A percentile compares a stretch with the other conserved stretches of the same genome.
Conservation (phyloP, 2,797 vertebrate species). For the Valencia hispanica region DNA sequence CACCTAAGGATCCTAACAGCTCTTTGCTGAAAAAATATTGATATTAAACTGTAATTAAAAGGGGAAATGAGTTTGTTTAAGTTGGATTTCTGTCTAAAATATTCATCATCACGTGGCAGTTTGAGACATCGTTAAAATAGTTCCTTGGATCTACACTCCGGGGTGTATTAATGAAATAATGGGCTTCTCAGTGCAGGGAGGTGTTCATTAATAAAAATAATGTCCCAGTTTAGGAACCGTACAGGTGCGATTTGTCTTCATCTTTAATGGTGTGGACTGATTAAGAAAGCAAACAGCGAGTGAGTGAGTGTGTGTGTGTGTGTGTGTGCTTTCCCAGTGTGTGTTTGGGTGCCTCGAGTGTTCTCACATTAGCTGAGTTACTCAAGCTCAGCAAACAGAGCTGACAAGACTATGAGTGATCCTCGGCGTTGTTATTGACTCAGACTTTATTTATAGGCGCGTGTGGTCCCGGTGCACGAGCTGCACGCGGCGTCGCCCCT, state of each 20-base stretch:
- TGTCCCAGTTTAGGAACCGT: conserved; percentile 54
- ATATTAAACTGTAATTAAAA: not conserved
- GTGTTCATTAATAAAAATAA: conserved; percentile 73
- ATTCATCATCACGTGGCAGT: conserved; percentile 38
- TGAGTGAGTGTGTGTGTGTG: conserved; percentile 22
- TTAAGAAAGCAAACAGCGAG: conserved; percentile 75
- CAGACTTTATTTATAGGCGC: conserved; percentile 75
- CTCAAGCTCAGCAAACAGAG: conserved; percentile 66
- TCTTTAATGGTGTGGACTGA: conserved; percentile 70
- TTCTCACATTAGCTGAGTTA: conserved; percentile 52
- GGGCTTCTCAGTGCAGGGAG: conserved; percentile 63
- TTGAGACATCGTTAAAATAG: conserved; percentile 57
- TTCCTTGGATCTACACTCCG: conserved; percentile 56
- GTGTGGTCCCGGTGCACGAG: conserved; percentile 59
- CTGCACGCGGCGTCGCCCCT: conserved; percentile 33
- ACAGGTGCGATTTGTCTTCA: conserved; percentile 79
- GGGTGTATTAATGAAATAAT: conserved; percentile 69
- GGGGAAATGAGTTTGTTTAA: conserved; percentile 29
- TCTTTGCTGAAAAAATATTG: too few species aligned
- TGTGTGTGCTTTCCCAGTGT: conserved; percentile 46
- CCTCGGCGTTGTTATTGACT: conserved; percentile 72
- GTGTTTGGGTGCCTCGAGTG: conserved; percentile 31
- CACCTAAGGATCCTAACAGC: too few species aligned
- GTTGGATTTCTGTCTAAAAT: conserved; percentile 43
- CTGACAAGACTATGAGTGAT: conserved; percentile 73